phyloP scores from a whole-genome alignment of 2,888 invertebrate species.

The Watsonalla cultraria region DNA sequence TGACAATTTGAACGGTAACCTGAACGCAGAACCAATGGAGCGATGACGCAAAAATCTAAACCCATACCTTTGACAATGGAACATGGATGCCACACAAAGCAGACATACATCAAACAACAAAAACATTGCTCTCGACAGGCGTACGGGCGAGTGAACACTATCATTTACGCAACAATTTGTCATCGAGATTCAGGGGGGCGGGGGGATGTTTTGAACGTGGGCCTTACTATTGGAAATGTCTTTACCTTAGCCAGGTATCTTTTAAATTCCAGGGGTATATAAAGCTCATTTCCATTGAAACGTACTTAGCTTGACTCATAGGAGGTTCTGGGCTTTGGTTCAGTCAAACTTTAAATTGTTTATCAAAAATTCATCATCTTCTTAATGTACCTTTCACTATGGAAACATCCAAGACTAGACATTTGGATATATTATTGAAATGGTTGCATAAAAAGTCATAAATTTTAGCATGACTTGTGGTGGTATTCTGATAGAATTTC shows the following conservation, averaged over 20 bases:
- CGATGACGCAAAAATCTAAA: conserved; percentile 42
- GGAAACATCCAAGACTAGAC: no score
- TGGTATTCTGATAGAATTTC: not conserved
- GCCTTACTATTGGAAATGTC: conserved; percentile 33
- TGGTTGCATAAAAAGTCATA: no score
- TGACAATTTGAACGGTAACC: conserved; percentile 12
- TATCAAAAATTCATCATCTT: no score
- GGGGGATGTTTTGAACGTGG: conserved; percentile 38
- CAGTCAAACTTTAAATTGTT: no score
- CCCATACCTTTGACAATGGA: conserved; percentile 40
- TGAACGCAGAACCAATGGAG: conserved; percentile 28
- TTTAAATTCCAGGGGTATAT: not conserved
- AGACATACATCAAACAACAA: conserved; percentile 74
- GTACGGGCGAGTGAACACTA: conserved; percentile 63
- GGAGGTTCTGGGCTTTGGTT: no score
- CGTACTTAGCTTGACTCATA: no score
- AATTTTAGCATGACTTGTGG: no score
- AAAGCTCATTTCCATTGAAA: no score
- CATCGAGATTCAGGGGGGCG: conserved; percentile 62
- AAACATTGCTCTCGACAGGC: conserved; percentile 57
- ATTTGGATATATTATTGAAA: no score
- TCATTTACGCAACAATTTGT: conserved; percentile 76
- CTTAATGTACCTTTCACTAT: no score
- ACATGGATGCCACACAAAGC: conserved; percentile 44
- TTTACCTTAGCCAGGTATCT: conserved; percentile 5